Evolutionary conservation across 2,888 invertebrate genomes (phyloP), one percentile per base, ranked within the genome.

Genomic region (Gymnocheta viridis): DNA sequence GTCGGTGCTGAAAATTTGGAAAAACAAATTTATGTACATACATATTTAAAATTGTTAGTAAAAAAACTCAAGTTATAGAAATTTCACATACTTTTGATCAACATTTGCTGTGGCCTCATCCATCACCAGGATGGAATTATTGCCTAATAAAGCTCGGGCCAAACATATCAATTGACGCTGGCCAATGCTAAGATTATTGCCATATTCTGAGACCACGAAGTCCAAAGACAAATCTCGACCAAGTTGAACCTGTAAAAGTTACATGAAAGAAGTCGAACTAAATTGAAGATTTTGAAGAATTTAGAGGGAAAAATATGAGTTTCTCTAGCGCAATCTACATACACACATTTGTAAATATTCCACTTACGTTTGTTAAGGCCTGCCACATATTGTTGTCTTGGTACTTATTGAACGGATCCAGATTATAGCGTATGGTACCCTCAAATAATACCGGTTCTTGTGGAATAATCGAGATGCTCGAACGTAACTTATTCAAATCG

Each of bases 51-150:
- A 9, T 0, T 12, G 14, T n/a, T n/a, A n/a, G n/a, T n/a, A n/a
- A n/a, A n/a, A n/a, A n/a, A n/a, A n/a, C n/a, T n/a, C n/a, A n/a
- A n/a, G n/a, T n/a, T n/a, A n/a, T n/a, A n/a, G 1, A 17, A 29
- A 6, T 60, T 19, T 4, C 7, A 86, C 89, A 89, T 89, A 94
- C 94, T 93, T 92, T 14, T 93, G 93, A 90, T 95, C 95, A 38
- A 95, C 94, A 89, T 95, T 95, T 12, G 95, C 95, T 0, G 95
- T 95, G 2, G 95, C 95, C 89, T 95, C 95, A 87, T 95, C 95
- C 56, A 95, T 90, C 0, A 95, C 93, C 10, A 95, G 91, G 19
- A 95, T 93, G 79, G 93, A 93, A 87, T 94, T 95, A 84, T 94
- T 93, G 9, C 94, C 92, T 12, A 95, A 89, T 73, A 95, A 93